A percentile compares a stretch with the other conserved stretches of the same genome.
Conservation (phyloP, 1,140 invertebrate species). For the Drosophila bocki region DNA sequence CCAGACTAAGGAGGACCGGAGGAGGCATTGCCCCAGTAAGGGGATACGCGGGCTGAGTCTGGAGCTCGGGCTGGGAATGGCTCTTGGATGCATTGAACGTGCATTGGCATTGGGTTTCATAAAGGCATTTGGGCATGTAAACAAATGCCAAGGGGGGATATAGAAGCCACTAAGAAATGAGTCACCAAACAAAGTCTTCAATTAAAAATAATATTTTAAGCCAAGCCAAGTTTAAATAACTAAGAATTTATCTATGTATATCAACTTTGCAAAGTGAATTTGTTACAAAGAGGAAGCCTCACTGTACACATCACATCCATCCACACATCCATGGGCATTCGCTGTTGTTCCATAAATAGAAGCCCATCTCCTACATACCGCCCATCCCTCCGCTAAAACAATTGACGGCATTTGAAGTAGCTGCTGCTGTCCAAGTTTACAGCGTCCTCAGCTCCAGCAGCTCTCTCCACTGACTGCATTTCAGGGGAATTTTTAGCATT, state of each 20-base stretch:
- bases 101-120: conserved; percentile 58
- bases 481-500: conserved; percentile 23
- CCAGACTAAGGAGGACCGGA: conserved; percentile 1
- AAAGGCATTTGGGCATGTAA: conserved; percentile 51
- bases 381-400: conserved; percentile 52
- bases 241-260: not conserved
- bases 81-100: conserved; percentile 50
- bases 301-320: conserved; percentile 24
- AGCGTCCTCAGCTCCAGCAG: not conserved
- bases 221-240: not conserved
- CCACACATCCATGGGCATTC: conserved; percentile 30
- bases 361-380: conserved; percentile 31
- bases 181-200: not conserved
- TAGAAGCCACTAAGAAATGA: not conserved
- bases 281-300: not conserved
- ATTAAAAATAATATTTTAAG: not conserved
- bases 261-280: too few relatives aligned
- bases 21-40: conserved; percentile 17
- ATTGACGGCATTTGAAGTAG: conserved; percentile 75
- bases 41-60: conserved; percentile 2
- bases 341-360: conserved; percentile 76
- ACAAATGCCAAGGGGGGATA: conserved; percentile 46
- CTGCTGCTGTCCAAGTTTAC: conserved; percentile 37
- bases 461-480: conserved; percentile 10
- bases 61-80: conserved; percentile 15